A percentile compares a stretch with the other conserved stretches of the same genome.
Evolutionary conservation across 1,140 invertebrate species (phyloP).

Genomic region (Portunus trituberculatus): DNA sequence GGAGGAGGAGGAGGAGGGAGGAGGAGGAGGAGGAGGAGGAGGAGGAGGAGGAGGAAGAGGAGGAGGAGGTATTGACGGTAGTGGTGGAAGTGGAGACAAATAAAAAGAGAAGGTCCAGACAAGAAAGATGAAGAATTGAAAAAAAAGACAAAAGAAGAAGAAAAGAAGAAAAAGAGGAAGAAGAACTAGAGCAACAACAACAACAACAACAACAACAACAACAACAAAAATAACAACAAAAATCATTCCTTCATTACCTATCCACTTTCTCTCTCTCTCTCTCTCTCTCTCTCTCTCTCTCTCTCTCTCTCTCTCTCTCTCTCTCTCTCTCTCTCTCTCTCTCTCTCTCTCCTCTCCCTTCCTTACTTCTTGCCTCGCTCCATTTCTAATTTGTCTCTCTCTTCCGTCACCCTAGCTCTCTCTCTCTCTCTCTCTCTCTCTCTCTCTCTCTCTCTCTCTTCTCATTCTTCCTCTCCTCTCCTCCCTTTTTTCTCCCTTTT

Average conservation of each 20-base stretch:
- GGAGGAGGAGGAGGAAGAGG: neutral
- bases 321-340: neutral
- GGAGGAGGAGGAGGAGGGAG: neutral
- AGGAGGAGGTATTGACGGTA: neutral
- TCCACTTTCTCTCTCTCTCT: too few species aligned
- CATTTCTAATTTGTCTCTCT: neutral
- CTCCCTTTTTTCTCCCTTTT: neutral
- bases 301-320: neutral
- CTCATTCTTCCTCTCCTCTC: neutral
- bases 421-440: neutral
- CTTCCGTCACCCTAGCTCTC: too few species aligned
- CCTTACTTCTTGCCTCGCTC: neutral
- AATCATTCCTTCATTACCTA: too few species aligned
- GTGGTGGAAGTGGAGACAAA: neutral
- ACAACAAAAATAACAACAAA: too few species aligned
- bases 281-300: too few species aligned
- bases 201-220: too few species aligned
- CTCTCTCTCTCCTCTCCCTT: neutral
- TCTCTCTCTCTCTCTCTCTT: neutral
- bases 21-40: neutral
- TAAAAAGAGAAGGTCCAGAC: too few species aligned
- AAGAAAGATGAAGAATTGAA: too few species aligned
- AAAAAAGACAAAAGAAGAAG: too few species aligned
- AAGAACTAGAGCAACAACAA: neutral
- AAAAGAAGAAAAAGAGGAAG: neutral